Evolutionary conservation across 2,888 invertebrate species (phyloP).

Genomic region (Temnothorax rugatulus): DNA sequence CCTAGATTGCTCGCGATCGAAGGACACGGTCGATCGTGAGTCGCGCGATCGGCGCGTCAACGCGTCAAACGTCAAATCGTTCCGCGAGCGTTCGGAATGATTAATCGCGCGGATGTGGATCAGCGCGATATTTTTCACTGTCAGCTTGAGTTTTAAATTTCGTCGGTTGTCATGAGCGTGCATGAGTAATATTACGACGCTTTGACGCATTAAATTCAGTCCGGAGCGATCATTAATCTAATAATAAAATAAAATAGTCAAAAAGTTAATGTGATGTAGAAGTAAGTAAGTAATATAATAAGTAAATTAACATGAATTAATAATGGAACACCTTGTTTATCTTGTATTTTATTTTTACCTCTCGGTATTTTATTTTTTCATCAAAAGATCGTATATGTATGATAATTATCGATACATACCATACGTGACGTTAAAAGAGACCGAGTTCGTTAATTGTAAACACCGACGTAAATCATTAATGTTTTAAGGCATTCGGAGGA

Average conservation of each 20-base stretch:
- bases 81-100: background rate
- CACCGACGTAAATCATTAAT: background rate
- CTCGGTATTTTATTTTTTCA: background rate
- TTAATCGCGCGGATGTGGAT: background rate
- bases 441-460: background rate
- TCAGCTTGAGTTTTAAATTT: background rate
- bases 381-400: background rate
- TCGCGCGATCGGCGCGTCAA: background rate
- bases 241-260: background rate
- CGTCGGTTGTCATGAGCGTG: background rate
- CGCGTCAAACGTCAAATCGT: background rate
- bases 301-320: background rate
- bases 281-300: background rate
- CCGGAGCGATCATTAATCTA: background rate
- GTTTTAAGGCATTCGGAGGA: background rate
- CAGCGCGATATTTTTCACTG: background rate
- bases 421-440: background rate
- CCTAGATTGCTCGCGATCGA: conserved; percentile 40
- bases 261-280: background rate
- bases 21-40: conserved; percentile 36
- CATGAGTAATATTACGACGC: too few relatives aligned
- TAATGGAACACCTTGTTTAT: background rate
- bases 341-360: background rate
- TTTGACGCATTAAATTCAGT: background rate
- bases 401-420: background rate